phyloP scores from a whole-genome alignment of 2,113 vertebrate genomes.

The Fregetta grallaria region DNA sequence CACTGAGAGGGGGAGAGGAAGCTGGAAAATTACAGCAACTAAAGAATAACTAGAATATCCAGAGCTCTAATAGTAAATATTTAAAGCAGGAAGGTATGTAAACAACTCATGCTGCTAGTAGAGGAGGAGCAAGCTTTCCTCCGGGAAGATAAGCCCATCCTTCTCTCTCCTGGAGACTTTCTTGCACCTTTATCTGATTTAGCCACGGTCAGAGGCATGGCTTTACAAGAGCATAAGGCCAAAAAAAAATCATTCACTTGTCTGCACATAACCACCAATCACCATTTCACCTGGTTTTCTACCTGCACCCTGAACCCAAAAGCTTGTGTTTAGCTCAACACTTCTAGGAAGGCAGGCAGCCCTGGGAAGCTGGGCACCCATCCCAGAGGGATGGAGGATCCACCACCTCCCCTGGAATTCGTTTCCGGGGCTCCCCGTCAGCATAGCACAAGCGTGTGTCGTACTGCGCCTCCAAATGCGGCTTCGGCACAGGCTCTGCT shows the following conservation, averaged over 20 bases:
- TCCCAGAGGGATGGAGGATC: background rate
- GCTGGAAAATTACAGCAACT: background rate
- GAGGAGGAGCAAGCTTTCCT: background rate
- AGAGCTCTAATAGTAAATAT: conserved; percentile 1
- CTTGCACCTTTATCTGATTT: background rate
- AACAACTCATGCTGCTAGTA: background rate
- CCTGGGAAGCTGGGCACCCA: background rate
- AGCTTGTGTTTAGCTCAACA: background rate
- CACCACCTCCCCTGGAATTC: background rate
- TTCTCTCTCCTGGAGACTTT: background rate
- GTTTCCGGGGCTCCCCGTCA: background rate
- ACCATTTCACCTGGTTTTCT: background rate
- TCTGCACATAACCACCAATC: background rate
- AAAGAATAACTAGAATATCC: background rate
- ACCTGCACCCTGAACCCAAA: background rate
- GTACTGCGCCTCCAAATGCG: background rate
- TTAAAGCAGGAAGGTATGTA: conserved; percentile 42
- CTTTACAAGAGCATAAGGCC: background rate
- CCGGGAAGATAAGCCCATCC: background rate
- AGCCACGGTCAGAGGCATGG: background rate
- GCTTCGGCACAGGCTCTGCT: background rate
- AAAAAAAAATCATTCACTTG: background rate
- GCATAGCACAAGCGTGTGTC: rapidly evolving
- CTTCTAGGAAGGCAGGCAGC: background rate
- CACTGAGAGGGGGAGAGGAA: background rate